Conservation (phyloP, 2,797 vertebrate genomes). For the Gymnoscopelus microlampas region DNA sequence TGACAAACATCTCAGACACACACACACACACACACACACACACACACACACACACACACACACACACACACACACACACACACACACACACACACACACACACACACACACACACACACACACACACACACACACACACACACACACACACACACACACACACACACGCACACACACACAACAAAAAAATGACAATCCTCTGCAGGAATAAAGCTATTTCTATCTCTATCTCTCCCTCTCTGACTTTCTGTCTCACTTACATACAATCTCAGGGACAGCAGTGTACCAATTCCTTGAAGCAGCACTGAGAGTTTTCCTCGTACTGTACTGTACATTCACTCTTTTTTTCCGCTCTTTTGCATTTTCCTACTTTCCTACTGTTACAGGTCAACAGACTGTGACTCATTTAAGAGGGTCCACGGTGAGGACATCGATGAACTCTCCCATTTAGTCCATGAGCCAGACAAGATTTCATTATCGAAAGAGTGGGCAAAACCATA, state of each 20-base stretch:
- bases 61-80: conserved; percentile 10
- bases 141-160: not conserved
- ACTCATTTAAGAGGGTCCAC: no score
- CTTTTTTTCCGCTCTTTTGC: conserved; percentile 16
- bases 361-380: conserved; percentile 24
- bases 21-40: conserved; percentile 31
- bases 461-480: no score
- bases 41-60: conserved; percentile 13
- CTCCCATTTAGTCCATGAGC: no score
- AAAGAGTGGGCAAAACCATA: no score
- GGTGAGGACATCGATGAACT: no score
- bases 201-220: conserved; percentile 42
- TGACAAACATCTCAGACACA: conserved; percentile 55
- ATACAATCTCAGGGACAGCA: conserved; percentile 57
- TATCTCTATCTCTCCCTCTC: conserved; percentile 12
- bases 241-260: conserved; percentile 48
- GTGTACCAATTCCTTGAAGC: conserved; percentile 49
- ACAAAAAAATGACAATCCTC: conserved; percentile 24
- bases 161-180: not conserved
- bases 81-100: conserved; percentile 10
- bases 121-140: conserved; percentile 25
- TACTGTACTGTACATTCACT: conserved; percentile 22
- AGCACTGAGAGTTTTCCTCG: conserved; percentile 39
- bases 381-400: not conserved
- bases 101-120: conserved; percentile 13